Base-by-base conservation (phyloP, 2,888 invertebrate genomes). In the Empis stercorea region DNA sequence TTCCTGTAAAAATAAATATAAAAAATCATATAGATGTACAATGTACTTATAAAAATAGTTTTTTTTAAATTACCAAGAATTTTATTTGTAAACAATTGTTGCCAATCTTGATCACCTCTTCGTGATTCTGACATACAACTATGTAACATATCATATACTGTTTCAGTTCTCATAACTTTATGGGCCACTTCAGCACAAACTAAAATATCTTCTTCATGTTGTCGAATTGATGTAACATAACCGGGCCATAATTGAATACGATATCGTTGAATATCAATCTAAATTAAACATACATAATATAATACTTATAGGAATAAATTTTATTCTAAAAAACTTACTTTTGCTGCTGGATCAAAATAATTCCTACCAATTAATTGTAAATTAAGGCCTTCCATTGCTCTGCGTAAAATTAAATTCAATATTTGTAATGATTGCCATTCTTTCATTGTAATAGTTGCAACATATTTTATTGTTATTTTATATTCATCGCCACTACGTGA, bases 201-300 rank as follows among this genome's bases (percentile, higher is more conserved):
- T 14, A 94, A 65, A 14, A 93, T 75, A 3, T 76, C 71, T 0
- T 71, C 66, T 62, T 94, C 93, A 59, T 87, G 85, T 56, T 89
- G 87, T 2, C 87, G 76, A 36, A 93, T 88, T 0, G 87, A 82
- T 0, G 92, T 89, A 14, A 81, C 72, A 54, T 85, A 87, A 0
- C 89, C 89, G 0, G 88, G 88, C 87, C 87, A 87, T 1, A 91
- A 66, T 60, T 87, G 81, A n/a, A 91, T 58, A 27, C 71, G 73
- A 53, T 71, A 74, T 36, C 84, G 78, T 0, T 71, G 73, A 1
- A 86, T 70, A 32, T 75, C 71, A 41, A 81, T 68, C 80, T 63
- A 40, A 34, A 43, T 17, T 13, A 27, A 34, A 13, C 14, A 45
- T 40, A 39, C 34, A 30, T 10, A 3, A 39, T 15, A 37, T 15